Percentiles rank a stretch among this genome's conserved stretches.
phyloP scores from a whole-genome alignment of 2,888 invertebrate species.

The Amiota communis region DNA sequence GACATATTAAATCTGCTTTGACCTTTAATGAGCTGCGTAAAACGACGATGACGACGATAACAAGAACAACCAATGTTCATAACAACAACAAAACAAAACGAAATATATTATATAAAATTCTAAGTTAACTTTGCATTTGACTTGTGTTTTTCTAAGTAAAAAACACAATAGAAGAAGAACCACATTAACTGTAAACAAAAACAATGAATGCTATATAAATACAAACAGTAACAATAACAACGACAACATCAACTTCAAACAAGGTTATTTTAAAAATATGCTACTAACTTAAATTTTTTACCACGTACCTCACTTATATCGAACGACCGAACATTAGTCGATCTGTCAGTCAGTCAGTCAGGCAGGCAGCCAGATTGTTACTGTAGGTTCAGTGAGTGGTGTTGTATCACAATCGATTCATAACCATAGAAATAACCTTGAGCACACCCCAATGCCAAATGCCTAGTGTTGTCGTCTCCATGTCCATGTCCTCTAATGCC shows the following conservation, averaged over 20 bases:
- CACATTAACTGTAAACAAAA: no score
- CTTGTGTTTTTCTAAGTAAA: background rate
- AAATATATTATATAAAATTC: slow-evolving; percentile 18
- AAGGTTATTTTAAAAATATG: slow-evolving; percentile 64
- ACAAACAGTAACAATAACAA: slow-evolving; percentile 34
- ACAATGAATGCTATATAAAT: no score
- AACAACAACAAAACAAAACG: slow-evolving; percentile 22
- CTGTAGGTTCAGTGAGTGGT: no score
- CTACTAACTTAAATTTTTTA: slow-evolving; percentile 11
- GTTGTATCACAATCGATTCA: background rate
- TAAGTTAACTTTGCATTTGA: slow-evolving; percentile 25
- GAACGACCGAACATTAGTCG: background rate
- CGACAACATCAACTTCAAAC: background rate
- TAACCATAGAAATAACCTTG: slow-evolving; percentile 52
- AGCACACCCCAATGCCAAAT: slow-evolving; percentile 49
- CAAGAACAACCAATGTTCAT: slow-evolving; percentile 38
- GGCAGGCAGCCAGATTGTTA: no score
- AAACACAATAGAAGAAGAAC: background rate
- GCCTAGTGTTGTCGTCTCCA: slow-evolving; percentile 28
- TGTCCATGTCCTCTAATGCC: slow-evolving; percentile 21
- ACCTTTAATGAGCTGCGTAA: slow-evolving; percentile 56
- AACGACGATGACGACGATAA: slow-evolving; percentile 28
- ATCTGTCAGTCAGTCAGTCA: no score
- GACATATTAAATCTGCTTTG: slow-evolving; percentile 56
- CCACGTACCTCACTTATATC: background rate